Evolutionary conservation across 2,888 invertebrate species (phyloP), one percentile per base, ranked within the genome.

Genomic region (Prostheceraeus crozeri): DNA sequence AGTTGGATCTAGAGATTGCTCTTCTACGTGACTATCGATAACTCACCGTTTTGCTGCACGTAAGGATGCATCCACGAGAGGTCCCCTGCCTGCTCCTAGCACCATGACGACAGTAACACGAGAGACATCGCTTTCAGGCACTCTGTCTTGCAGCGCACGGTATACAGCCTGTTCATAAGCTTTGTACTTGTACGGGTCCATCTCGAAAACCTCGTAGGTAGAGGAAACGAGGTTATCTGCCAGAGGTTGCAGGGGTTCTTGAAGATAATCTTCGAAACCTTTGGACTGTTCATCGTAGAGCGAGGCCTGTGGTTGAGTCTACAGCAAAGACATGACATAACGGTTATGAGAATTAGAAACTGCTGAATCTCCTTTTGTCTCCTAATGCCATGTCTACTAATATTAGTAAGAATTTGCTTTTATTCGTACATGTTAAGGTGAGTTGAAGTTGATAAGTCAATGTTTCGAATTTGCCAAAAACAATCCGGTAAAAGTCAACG

Each of bases 191-290:
- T 90, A 81, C 10, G 90, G 89, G 80, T 99, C 98, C 72, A 87
- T 88, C 77, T 99, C 98, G 79, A 99, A 99, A 27, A 89, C 85
- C 80, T 94, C 93, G 74, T 99, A 99, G 1, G 94, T 91, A 69
- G 86, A 85, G 10, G 88, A 87, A 75, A 94, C 93, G 61, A 99
- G 81, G 77, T 98, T 90, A 72, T 98, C 94, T 72, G 86, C 86
- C 3, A 98, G 78, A 0, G 98, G 98, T 78, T 98, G 90, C n/a
- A 78, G 67, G 16, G 78, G 78, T 61, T 75, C 73, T 77, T 94
- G 93, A 3, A 94, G 80, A 68, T 84, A 85, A 76, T 96, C 93
- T 78, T 93, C 93, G 79, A 87, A 94, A 1, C 90, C 89, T 68
- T 78, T 77, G 11, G 82, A 80, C 63, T 57, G 48, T 4, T 28